Conservation (phyloP, 2,797 vertebrate species). For the Chromis chromis region DNA sequence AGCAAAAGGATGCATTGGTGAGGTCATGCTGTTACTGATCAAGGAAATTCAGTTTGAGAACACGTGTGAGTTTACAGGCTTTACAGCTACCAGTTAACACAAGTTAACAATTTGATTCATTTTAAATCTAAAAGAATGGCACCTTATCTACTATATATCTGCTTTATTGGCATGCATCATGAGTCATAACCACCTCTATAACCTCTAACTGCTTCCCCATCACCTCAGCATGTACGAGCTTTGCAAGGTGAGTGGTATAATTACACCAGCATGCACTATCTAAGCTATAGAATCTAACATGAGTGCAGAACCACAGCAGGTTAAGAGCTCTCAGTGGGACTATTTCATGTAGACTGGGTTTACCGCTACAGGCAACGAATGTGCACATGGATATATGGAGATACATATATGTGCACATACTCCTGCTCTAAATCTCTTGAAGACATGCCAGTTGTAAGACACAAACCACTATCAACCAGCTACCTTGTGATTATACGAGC, state of each 20-base stretch:
- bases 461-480: too few relatives aligned
- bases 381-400: background rate
- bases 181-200: slow-evolving; percentile 15
- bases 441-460: background rate
- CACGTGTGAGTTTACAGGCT: background rate
- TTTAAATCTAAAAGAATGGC: background rate
- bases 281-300: slow-evolving; percentile 25
- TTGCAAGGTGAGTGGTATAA: slow-evolving; percentile 39
- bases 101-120: background rate
- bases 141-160: background rate
- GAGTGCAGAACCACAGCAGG: slow-evolving; percentile 44
- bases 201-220: slow-evolving; percentile 23
- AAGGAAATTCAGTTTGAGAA: slow-evolving; percentile 7
- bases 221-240: background rate
- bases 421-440: background rate
- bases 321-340: slow-evolving; percentile 54
- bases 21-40: background rate
- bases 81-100: too few relatives aligned
- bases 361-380: background rate
- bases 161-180: background rate
- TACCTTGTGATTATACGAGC: background rate
- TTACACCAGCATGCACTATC: slow-evolving; percentile 27
- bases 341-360: slow-evolving; percentile 41
- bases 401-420: slow-evolving; percentile 1
- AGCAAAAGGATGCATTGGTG: background rate